Evolutionary conservation across 2,113 vertebrate species (phyloP).

Genomic region (Semnopithecus entellus): DNA sequence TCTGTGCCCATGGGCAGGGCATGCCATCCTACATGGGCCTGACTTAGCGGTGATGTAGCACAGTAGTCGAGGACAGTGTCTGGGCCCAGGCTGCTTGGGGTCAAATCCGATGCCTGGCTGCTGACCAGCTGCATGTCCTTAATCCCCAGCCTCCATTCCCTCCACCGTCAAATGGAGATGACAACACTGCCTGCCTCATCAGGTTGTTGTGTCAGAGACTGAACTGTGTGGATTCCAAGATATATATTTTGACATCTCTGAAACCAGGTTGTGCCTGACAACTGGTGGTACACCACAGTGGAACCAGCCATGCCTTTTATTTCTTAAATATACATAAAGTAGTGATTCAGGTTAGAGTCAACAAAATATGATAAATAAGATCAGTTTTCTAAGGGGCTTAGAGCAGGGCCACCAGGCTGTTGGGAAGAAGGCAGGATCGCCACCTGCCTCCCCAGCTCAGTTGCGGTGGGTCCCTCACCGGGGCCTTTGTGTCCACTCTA

Average conservation of each 20-base stretch:
- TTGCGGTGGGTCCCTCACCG: neutral
- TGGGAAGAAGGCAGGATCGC: neutral
- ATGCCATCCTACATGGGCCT: rapidly evolving
- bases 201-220: neutral
- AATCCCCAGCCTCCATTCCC: neutral
- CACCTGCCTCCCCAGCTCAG: neutral
- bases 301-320: neutral
- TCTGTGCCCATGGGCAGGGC: rapidly evolving
- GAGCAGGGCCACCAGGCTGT: neutral
- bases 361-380: neutral
- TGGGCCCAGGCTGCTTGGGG: neutral
- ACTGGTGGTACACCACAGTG: rapidly evolving
- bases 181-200: neutral
- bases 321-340: neutral
- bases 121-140: neutral
- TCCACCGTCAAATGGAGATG: neutral
- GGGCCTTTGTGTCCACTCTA: neutral
- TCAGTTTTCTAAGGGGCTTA: neutral
- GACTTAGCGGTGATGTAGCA: neutral
- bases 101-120: neutral
- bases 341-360: neutral
- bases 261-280: neutral
- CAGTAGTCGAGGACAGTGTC: neutral
- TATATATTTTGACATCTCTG: neutral
- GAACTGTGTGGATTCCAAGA: neutral